Evolutionary conservation across 2,113 vertebrate genomes (phyloP).

Genomic region (Mesocricetus auratus): DNA sequence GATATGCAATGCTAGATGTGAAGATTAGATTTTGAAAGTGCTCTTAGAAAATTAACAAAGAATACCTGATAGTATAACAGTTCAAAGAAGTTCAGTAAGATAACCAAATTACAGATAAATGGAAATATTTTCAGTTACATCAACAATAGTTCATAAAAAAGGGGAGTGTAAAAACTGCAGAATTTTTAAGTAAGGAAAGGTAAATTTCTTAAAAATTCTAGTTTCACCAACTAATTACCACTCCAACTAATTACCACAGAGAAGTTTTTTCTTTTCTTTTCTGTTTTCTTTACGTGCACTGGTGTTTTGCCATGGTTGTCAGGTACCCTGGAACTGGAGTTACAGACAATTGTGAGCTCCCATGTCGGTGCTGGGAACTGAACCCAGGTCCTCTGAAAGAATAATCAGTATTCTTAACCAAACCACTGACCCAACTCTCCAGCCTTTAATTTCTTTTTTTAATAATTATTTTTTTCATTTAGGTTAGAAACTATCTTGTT

Average conservation of each 20-base stretch:
- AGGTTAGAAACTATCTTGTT: too few species aligned
- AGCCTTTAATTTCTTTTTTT: not conserved
- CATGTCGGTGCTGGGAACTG: not conserved
- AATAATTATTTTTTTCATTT: too few species aligned
- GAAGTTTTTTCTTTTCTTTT: not conserved
- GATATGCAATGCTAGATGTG: not conserved
- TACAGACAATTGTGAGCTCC: not conserved
- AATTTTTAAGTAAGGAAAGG: not conserved
- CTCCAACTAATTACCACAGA: conserved; percentile 6
- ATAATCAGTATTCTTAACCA: not conserved
- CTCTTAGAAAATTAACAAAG: conserved; percentile 3
- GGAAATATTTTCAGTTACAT: conserved; percentile 20
- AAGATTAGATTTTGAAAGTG: not conserved
- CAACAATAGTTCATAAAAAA: not conserved
- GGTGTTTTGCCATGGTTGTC: not conserved
- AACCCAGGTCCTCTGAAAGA: not conserved
- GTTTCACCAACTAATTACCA: conserved; percentile 1
- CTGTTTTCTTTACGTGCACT: not conserved
- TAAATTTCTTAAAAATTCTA: not conserved
- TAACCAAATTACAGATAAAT: conserved; percentile 1
- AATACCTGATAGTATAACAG: conserved; percentile 19
- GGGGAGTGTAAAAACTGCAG: not conserved
- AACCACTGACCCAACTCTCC: not conserved
- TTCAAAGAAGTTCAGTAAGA: conserved; percentile 23
- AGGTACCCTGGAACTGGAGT: not conserved